Evolutionary conservation across 1,140 invertebrate genomes (phyloP), one percentile per base, ranked within the genome.

Genomic region (Lepidotrigona ventralis): DNA sequence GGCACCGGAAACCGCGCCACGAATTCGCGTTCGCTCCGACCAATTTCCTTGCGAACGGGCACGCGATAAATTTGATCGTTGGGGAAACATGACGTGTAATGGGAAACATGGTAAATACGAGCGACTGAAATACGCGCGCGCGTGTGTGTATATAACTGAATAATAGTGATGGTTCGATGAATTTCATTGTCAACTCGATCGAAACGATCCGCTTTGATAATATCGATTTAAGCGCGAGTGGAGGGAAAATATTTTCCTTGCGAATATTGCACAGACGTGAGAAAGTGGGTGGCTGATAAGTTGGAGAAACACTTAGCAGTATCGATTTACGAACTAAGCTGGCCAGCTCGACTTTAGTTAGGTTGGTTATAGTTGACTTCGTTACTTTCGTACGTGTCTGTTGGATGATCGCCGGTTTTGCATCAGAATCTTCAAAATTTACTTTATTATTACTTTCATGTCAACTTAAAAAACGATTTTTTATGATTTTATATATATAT

Each of bases 291-390:
- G 26, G 26, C 71, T 78, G 80, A 72, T 53, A 66, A 72, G n/a
- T 58, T 15, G 53, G 56, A 77, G 60, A 71, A 77, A 51, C 63
- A 82, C 63, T 85, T 33, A 1, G 19, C 26, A 11, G 29, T 58
- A 78, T 64, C 69, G 76, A 66, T 83, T 58, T 72, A 66, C 58
- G 54, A 63, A 51, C 56, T 21, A 23, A 2, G 15, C 19, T 26
- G 21, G 29, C 46, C 1, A 12, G 14, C 26, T 64, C 26, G 63
- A 23, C 15, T 17, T 6, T 15, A 17, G n/a, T 15, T 29, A 29
- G 14, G 26, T 64, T 64, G 11, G 1, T 29, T 64, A 3, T 64
- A 15, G 14, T 64, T 33, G 63, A 64, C 39, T 17, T 5, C 33
- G 33, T 33, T 64, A 46, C 14, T 29, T n/a, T n/a, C n/a, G 60